These are phyloP conservation scores for Aegypius monachus DNA, from an alignment of 2,113 vertebrate species.

Conservation along the genomic window DNA sequence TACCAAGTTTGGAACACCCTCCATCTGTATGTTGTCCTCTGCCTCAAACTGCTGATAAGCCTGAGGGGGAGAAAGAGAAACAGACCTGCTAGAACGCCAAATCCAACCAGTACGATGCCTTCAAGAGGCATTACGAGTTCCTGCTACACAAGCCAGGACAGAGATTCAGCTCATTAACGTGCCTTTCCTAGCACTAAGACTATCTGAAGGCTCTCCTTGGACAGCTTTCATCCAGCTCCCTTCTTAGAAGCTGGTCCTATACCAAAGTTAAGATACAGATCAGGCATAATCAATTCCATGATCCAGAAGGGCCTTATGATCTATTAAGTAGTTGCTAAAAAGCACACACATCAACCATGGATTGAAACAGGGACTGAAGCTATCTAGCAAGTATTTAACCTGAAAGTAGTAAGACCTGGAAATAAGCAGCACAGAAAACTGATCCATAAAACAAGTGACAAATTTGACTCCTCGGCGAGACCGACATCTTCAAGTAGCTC, in stretches of 20 bases:
- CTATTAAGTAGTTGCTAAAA: neutral
- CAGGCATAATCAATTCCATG: neutral
- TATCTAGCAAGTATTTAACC: neutral
- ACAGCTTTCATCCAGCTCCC: neutral
- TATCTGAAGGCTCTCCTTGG: constrained; percentile 17
- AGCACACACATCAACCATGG: neutral
- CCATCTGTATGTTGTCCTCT: constrained; percentile 78
- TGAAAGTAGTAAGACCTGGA: neutral
- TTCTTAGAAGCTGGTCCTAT: neutral
- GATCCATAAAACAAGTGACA: neutral
- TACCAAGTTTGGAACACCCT: constrained; percentile 79
- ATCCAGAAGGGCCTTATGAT: neutral
- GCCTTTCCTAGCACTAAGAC: neutral
- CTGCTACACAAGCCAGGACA: constrained; percentile 40
- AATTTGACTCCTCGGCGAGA: neutral
- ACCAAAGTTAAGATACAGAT: neutral
- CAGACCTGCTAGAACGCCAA: constrained; percentile 74
- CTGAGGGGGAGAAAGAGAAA: constrained; percentile 80
- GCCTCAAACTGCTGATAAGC: constrained; percentile 79
- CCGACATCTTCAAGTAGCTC: neutral
- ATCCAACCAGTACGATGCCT: constrained; percentile 60
- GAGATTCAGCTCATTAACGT: neutral
- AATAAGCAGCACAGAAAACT: neutral
- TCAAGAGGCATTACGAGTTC: constrained; percentile 47
- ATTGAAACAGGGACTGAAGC: neutral